These are phyloP conservation scores for Cnemophilus loriae DNA, from an alignment of 2,113 vertebrate species.

Conservation along the genomic window DNA sequence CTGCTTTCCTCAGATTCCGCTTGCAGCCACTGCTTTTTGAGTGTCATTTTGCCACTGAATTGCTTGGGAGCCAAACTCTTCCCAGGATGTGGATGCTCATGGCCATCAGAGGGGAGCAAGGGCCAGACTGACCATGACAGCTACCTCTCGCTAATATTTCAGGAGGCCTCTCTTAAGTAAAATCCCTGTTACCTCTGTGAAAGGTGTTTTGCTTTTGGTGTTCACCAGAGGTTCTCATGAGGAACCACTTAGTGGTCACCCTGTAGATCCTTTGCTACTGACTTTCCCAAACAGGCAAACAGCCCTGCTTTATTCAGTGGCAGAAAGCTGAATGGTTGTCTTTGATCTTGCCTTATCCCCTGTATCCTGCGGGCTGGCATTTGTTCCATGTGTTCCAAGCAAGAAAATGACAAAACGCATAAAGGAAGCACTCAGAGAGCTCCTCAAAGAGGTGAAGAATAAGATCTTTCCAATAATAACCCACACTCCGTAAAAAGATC, in stretches of 20 bases:
- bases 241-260: background rate
- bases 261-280: background rate
- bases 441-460: background rate
- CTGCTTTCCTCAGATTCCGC: background rate
- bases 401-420: background rate
- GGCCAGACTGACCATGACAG: background rate
- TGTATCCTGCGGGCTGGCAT: background rate
- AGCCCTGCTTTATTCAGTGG: background rate
- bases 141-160: background rate
- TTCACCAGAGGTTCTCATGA: background rate
- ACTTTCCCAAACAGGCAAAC: background rate
- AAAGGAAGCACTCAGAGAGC: background rate
- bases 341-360: background rate
- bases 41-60: background rate
- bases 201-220: background rate
- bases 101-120: background rate
- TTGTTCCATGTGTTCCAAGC: background rate
- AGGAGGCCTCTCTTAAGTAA: background rate
- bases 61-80: background rate
- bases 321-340: background rate
- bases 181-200: background rate
- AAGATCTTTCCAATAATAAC: background rate
- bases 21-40: background rate
- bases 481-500: background rate
- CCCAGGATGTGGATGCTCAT: rapidly evolving